These are phyloP conservation scores for Ochlodes sylvanus DNA, from an alignment of 2,888 invertebrate species.

Conservation along the genomic window DNA sequence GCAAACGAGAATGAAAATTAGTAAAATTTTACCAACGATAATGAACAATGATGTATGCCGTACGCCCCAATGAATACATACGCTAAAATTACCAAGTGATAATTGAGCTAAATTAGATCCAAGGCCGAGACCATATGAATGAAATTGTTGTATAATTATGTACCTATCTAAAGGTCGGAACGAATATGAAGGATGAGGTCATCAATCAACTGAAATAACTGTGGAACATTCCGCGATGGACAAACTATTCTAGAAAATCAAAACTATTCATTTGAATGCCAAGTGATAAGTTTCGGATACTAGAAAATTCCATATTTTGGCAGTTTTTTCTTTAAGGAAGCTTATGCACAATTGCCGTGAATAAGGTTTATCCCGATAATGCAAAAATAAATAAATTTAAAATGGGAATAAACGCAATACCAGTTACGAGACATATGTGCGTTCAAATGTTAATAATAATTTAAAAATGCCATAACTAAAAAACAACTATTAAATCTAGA, in stretches of 20 bases:
- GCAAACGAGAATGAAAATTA: neutral
- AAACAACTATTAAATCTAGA: too few species aligned
- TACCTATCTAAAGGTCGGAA: conserved; percentile 52
- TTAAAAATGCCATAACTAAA: too few species aligned
- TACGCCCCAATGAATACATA: conserved; percentile 8
- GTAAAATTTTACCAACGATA: neutral
- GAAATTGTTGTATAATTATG: conserved; percentile 49
- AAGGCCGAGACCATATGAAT: conserved; percentile 57
- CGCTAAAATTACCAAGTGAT: conserved; percentile 48
- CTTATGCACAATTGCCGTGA: too few species aligned
- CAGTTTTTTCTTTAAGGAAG: neutral
- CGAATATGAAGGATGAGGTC: conserved; percentile 40
- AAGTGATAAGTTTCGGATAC: neutral
- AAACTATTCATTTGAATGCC: neutral
- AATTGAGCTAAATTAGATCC: conserved; percentile 58
- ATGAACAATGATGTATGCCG: neutral
- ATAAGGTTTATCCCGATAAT: too few species aligned
- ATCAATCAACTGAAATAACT: conserved; percentile 16
- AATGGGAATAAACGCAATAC: too few species aligned
- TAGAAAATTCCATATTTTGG: neutral
- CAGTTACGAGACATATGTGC: too few species aligned
- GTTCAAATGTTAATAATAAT: too few species aligned
- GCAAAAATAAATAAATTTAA: too few species aligned
- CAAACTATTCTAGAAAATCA: conserved; percentile 9
- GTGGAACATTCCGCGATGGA: neutral